Conservation (phyloP, 2,888 invertebrate species). For the Perdita meconis region DNA sequence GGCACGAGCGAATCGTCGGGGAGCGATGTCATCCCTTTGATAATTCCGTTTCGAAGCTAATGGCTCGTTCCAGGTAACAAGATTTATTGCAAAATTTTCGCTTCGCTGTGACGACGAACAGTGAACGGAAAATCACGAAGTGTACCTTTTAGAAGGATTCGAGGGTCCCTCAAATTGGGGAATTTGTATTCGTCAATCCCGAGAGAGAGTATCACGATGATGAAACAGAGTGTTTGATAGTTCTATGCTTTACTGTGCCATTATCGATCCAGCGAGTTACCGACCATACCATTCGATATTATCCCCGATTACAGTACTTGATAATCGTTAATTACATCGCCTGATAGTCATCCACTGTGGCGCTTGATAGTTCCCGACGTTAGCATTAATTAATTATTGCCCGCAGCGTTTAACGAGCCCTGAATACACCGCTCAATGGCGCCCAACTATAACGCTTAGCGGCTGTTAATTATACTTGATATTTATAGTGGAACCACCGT, state of each 20-base stretch:
- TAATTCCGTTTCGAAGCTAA: slow-evolving; percentile 62
- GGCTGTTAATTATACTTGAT: slow-evolving; percentile 9
- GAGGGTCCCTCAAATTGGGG: neutral
- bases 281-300: neutral
- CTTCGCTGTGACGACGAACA: too few species aligned
- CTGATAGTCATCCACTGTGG: slow-evolving; percentile 22
- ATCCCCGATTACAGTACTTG: slow-evolving; percentile 4
- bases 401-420: slow-evolving; percentile 10
- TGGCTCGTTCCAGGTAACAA: slow-evolving; percentile 74
- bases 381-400: slow-evolving; percentile 26
- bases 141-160: neutral
- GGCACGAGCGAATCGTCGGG: slow-evolving; percentile 29
- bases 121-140: neutral
- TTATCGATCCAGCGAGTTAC: neutral
- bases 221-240: too few species aligned
- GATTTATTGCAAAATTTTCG: neutral
- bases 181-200: too few species aligned
- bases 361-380: slow-evolving; percentile 25
- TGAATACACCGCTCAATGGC: slow-evolving; percentile 9
- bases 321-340: slow-evolving; percentile 22
- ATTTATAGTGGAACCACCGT: slow-evolving; percentile 4
- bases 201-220: too few species aligned
- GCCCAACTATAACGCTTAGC: slow-evolving; percentile 5
- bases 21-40: slow-evolving; percentile 72
- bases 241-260: neutral